phyloP scores from a whole-genome alignment of 1,140 invertebrate genomes.

The Heliconius melpomene region DNA sequence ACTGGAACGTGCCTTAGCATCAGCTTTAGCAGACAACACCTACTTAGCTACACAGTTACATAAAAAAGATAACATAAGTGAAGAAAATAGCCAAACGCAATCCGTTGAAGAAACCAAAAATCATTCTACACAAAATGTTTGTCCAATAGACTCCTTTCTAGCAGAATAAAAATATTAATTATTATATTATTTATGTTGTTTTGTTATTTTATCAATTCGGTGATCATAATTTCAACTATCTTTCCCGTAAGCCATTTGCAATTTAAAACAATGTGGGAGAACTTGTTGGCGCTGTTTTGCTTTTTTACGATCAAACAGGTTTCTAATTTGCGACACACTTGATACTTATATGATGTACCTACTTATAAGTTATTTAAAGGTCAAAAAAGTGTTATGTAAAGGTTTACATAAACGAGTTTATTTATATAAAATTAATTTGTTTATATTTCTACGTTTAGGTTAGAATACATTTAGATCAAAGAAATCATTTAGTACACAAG shows the following conservation, averaged over 20 bases:
- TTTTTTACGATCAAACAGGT: constrained; percentile 57
- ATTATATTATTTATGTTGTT: background rate
- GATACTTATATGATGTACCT: background rate
- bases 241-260: background rate
- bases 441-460: background rate
- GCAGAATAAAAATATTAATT: constrained; percentile 50
- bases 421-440: background rate
- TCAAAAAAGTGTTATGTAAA: constrained; percentile 20
- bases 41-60: constrained; percentile 54
- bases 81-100: constrained; percentile 27
- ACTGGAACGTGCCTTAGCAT: constrained; percentile 56
- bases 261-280: constrained; percentile 44
- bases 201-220: background rate
- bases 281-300: constrained; percentile 40
- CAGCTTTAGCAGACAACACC: constrained; percentile 60
- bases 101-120: constrained; percentile 2
- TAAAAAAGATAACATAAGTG: constrained; percentile 44
- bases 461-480: background rate
- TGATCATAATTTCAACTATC: background rate
- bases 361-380: constrained; percentile 14
- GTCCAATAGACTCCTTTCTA: constrained; percentile 65
- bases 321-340: constrained; percentile 43
- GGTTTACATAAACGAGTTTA: background rate
- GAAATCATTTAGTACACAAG: constrained; percentile 28
- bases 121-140: constrained; percentile 46